Evolutionary conservation across 1,140 invertebrate genomes (phyloP).

Genomic region (Chironomus striatipennis): DNA sequence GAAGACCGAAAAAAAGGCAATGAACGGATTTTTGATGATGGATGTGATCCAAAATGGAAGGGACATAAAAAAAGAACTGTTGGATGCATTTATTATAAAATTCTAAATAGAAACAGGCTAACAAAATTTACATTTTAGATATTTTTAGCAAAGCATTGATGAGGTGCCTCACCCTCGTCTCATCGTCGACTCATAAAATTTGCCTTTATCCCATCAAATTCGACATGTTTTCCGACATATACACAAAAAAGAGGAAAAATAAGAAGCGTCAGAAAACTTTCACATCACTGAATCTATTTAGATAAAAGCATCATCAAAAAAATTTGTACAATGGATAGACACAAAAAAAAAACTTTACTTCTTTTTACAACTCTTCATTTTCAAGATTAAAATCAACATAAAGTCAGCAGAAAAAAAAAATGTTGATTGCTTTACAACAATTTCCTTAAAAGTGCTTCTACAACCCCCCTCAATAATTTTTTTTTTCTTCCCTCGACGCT

Average conservation of each 20-base stretch:
- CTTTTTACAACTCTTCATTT: conserved; percentile 17
- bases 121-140: not conserved
- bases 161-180: not conserved
- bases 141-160: not conserved
- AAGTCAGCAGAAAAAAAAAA: conserved; percentile 7
- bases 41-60: not conserved
- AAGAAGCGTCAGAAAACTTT: not conserved
- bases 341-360: not conserved
- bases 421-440: conserved; percentile 21
- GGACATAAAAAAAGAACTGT: too few species aligned
- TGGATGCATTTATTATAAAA: too few species aligned
- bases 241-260: not conserved
- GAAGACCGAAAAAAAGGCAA: not conserved
- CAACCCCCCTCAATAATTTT: not conserved
- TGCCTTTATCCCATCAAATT: not conserved
- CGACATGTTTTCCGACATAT: not conserved
- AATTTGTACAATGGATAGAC: not conserved
- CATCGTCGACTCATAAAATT: not conserved
- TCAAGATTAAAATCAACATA: conserved; percentile 20
- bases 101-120: too few species aligned
- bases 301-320: not conserved
- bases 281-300: conserved; percentile 8
- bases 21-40: not conserved
- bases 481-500: not conserved
- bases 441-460: conserved; percentile 7